Conservation (phyloP, 2,888 invertebrate genomes). For the Coenonympha arcania region DNA sequence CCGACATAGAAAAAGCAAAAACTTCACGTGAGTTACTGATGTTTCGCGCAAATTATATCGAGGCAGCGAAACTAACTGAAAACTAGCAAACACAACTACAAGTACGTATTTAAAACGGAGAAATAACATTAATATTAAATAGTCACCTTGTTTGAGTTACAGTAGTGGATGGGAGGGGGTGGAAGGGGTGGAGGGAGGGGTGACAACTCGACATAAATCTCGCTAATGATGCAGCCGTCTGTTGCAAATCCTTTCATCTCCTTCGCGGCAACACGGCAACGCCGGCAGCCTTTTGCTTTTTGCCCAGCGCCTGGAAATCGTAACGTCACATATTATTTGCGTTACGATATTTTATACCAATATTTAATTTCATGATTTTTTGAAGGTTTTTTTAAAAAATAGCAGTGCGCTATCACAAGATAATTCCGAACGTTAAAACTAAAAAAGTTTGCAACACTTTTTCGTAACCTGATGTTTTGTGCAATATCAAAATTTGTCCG, state of each 20-base stretch:
- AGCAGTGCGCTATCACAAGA: no score
- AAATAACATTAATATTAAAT: background rate
- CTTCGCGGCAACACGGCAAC: background rate
- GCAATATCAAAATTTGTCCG: no score
- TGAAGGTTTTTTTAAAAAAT: no score
- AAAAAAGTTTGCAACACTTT: no score
- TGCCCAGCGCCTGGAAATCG: background rate
- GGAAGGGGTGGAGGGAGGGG: background rate
- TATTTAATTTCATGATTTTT: background rate
- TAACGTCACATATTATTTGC: background rate
- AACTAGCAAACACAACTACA: no score
- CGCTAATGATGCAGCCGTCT: constrained; percentile 13
- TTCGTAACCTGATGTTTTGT: no score
- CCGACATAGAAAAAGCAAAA: no score
- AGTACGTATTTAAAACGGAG: no score
- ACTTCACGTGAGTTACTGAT: no score
- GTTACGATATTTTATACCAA: background rate
- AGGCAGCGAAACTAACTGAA: no score
- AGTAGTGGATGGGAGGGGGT: background rate
- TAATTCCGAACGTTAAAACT: no score
- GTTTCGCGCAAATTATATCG: no score
- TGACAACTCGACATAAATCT: constrained; percentile 4
- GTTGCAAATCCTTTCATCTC: constrained; percentile 8
- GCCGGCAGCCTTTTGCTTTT: background rate
- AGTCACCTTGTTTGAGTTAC: background rate